Conservation (phyloP, 1,140 invertebrate species). For the Dreissena polymorpha region DNA sequence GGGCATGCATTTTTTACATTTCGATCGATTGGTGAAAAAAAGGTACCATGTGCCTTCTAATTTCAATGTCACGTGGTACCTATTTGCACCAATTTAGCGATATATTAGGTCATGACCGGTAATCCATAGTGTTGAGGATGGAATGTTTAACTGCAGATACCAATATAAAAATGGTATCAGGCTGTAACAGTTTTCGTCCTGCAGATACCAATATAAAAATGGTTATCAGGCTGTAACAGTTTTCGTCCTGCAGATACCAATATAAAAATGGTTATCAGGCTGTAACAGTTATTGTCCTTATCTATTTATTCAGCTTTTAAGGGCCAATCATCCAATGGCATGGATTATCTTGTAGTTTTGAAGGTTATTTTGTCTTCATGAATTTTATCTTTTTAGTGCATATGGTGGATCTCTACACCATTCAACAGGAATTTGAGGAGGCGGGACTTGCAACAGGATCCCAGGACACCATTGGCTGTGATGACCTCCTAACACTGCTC, state of each 20-base stretch:
- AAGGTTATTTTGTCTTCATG: background rate
- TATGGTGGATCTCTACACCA: constrained; percentile 81
- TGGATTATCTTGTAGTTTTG: background rate
- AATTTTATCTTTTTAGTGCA: constrained; percentile 82
- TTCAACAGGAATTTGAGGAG: constrained; percentile 83
- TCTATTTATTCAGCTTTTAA: background rate
- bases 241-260: too few species aligned
- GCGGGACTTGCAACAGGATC: constrained; percentile 84
- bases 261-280: background rate
- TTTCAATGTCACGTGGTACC: too few species aligned
- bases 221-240: background rate
- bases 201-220: too few species aligned
- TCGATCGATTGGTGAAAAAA: too few species aligned
- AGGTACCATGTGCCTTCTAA: too few species aligned
- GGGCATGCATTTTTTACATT: too few species aligned
- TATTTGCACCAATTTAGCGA: too few species aligned
- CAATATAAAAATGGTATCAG: background rate
- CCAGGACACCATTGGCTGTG: constrained; percentile 82
- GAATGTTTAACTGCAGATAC: background rate
- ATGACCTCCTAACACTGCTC: constrained; percentile 83
- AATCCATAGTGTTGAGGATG: too few species aligned
- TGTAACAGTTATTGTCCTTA: background rate
- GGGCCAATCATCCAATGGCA: background rate
- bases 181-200: too few species aligned
- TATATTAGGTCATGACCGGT: too few species aligned